Percentiles rank a stretch among this genome's conserved stretches.
Evolutionary conservation across 2,888 invertebrate species (phyloP).

Genomic region (Tanypteryx hageni): DNA sequence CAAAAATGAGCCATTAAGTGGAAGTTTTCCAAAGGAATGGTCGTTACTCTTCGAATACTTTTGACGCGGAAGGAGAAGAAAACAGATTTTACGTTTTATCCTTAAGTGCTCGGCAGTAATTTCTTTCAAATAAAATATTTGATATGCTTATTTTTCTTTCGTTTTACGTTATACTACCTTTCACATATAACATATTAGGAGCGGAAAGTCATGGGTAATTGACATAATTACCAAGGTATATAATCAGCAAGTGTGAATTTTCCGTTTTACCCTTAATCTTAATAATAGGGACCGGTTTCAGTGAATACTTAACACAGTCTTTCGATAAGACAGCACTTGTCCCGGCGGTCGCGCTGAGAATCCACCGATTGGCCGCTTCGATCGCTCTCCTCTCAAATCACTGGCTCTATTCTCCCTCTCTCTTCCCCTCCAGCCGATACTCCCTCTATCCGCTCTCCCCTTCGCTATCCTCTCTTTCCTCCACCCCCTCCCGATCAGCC

Average conservation of each 20-base stretch:
- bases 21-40: too few species aligned
- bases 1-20: too few species aligned
- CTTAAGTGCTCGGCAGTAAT: background rate
- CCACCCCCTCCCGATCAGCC: background rate
- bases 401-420: slow-evolving; percentile 31
- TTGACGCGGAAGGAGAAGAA: too few species aligned
- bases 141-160: background rate
- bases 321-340: slow-evolving; percentile 13
- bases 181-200: too few species aligned
- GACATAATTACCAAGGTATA: background rate
- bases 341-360: slow-evolving; percentile 34
- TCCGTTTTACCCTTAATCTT: background rate
- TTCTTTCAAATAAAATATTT: background rate
- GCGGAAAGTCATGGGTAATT: background rate
- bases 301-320: background rate
- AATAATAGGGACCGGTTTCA: background rate
- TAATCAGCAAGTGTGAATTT: too few species aligned
- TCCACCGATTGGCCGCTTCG: slow-evolving; percentile 61
- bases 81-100: background rate
- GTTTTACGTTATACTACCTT: background rate
- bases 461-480: background rate
- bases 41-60: too few species aligned
- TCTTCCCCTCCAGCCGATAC: background rate
- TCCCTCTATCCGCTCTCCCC: background rate
- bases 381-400: slow-evolving; percentile 50